Evolutionary conservation across 2,113 vertebrate genomes (phyloP), one percentile per base, ranked within the genome.

Genomic region (Mellivora capensis): DNA sequence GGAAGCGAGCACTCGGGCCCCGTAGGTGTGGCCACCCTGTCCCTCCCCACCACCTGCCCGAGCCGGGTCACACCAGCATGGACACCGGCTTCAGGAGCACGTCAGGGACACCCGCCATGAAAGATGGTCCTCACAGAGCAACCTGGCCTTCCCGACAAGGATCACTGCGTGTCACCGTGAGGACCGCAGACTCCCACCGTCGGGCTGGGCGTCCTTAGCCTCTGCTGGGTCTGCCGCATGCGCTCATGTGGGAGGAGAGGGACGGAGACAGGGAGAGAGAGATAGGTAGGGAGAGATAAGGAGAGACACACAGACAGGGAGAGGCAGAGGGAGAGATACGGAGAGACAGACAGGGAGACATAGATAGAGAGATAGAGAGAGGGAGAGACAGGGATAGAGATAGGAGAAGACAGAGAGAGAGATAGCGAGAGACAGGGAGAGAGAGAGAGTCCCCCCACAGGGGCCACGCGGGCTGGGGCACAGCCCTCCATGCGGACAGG

Each of bases 381-480:
- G 57, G 8, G 6, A 14, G 7, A 67, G 15, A 20, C 9, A 37
- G 57, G 25, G 9, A 3, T 9, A 61, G 23, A 27, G 59, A 61
- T 4, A 11, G 57, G 5, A 1, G 25, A 21, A 59, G 57, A 59
- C 21, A 59, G 21, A n/a, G 49, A 4, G 31, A 31, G 29, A 34
- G 62, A 61, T 0, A 64, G 27, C 4, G 13, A 64, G 29, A 31
- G 62, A 39, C 37, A 39, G 69, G 69, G n/a, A 2, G n/a, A 72
- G 18, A 72, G 64, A 69, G 2, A 31, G 64, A 54, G 29, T 9
- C 76, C 0, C 1, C 25, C 52, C 18, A 0, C 6, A 3, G 77
- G 42, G 18, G 11, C 12, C 1, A 12, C 25, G 6, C 1, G 0
- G 44, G 17, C 71, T 21, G 27, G 3, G 3, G 27, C 69, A 59